Evolutionary conservation across 2,113 vertebrate genomes (phyloP).

Genomic region (Piaya cayana): DNA sequence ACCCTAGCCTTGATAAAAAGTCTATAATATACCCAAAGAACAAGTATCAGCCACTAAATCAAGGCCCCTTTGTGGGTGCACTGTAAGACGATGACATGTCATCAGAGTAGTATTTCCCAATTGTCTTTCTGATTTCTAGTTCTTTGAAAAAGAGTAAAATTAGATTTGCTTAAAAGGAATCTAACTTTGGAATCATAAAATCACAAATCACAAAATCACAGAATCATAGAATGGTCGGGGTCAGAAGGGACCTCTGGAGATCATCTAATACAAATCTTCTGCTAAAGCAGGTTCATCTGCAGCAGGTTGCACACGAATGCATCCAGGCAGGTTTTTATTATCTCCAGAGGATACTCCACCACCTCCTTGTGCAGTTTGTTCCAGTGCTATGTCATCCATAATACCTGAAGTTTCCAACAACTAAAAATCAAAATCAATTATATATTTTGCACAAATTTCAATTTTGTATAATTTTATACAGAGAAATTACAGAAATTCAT

Average conservation of each 20-base stretch:
- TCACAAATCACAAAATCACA: no score
- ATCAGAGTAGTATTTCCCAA: not conserved
- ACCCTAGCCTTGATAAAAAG: constrained; percentile 36
- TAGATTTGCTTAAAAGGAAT: not conserved
- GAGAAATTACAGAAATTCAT: not conserved
- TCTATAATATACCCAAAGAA: not conserved
- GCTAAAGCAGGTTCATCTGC: no score
- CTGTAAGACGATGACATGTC: constrained; percentile 2
- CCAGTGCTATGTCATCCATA: not conserved
- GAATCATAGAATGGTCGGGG: no score
- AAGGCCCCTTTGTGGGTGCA: not conserved
- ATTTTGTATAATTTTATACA: not conserved
- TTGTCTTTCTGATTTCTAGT: not conserved
- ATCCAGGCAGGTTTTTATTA: no score
- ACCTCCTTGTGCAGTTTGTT: no score
- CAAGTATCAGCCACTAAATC: constrained; percentile 28
- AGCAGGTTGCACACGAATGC: no score
- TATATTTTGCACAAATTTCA: not conserved
- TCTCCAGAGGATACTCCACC: no score
- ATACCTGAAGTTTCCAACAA: not conserved
- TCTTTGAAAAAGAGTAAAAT: not conserved
- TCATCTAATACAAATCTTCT: no score
- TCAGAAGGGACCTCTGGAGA: no score
- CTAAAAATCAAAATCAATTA: not conserved
- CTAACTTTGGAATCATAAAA: not conserved